Evolutionary conservation across 2,888 invertebrate species (phyloP), one percentile per base, ranked within the genome.

Genomic region (Patella ulyssiponensis): DNA sequence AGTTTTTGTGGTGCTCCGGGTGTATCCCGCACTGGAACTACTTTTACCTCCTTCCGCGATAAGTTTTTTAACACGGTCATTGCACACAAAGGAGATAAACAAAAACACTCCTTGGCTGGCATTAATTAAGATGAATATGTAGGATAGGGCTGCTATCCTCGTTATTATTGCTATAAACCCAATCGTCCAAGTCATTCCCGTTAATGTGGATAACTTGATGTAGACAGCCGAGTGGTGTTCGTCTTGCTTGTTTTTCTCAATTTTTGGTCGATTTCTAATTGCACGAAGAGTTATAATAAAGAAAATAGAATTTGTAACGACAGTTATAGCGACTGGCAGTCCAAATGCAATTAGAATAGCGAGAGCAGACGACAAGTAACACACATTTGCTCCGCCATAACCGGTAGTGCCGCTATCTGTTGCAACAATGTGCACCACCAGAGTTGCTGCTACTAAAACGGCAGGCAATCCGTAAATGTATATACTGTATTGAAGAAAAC

Each of bases 71-170:
- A 83, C 81, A 20, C 81, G 76, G 15, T 72, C 71, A 71, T 80
- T 83, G 73, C 64, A 76, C 58, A 79, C 79, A 70, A 83, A 83
- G 27, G 83, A 82, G 56, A 83, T 51, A 56, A 80, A 83, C 74
- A 83, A 76, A 69, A 82, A 83, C 53, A 82, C 70, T 4, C 83
- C 83, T 52, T 83, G 83, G 4, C 81, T 75, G 27, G 79, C 80
- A 73, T 81, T 79, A 15, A 83, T 69, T 9, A 80, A 23, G 14
- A 78, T 79, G 73, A 79, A 79, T 20, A 79, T 14, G 71, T 77
- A 79, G 15, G 74, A 74, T 17, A 79, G 73, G 14, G 51, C 75
- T 69, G 64, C 74, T 53, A 71, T 52, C 23, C 64, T 64, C 3
- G 73, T 71, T 17, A 71, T 44, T 33, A 71, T 71, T 69, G 79